Conservation (phyloP, 2,888 invertebrate genomes). For the Teleiodes luculella region DNA sequence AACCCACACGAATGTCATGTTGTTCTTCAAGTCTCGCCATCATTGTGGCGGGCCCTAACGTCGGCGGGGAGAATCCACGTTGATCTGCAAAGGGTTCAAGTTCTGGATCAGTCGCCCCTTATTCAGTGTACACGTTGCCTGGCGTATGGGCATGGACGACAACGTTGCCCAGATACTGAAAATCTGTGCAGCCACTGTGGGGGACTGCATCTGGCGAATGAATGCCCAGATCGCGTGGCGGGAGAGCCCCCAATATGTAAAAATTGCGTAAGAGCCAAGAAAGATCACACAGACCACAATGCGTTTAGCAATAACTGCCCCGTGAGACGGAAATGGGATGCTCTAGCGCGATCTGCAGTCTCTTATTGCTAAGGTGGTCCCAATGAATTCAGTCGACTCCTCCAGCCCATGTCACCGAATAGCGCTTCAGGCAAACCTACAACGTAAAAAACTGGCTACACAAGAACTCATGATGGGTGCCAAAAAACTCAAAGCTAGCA, state of each 20-base stretch:
- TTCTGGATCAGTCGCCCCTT: conserved; percentile 12
- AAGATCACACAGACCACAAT: too few relatives aligned
- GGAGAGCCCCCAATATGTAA: conserved; percentile 7
- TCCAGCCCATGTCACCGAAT: background rate
- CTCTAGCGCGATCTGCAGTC: background rate
- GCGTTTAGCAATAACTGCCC: too few relatives aligned
- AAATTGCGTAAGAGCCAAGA: conserved; percentile 8
- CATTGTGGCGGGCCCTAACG: background rate
- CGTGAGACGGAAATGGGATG: background rate
- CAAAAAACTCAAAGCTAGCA: too few relatives aligned
- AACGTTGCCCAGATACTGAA: too few relatives aligned
- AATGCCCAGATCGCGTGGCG: too few relatives aligned
- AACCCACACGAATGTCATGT: too few relatives aligned
- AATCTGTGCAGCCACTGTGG: too few relatives aligned
- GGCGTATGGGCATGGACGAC: too few relatives aligned
- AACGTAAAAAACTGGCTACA: conserved; percentile 14
- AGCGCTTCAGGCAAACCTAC: conserved; percentile 15
- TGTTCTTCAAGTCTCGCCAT: too few relatives aligned
- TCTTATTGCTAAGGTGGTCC: conserved; percentile 13
- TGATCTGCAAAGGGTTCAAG: conserved; percentile 6
- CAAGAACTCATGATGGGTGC: conserved; percentile 12
- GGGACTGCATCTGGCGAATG: too few relatives aligned
- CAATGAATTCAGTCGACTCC: too few relatives aligned
- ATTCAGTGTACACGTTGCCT: too few relatives aligned
- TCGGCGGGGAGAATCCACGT: background rate